Base-by-base conservation (phyloP, 2,113 vertebrate species). In the Caranx melampygus region DNA sequence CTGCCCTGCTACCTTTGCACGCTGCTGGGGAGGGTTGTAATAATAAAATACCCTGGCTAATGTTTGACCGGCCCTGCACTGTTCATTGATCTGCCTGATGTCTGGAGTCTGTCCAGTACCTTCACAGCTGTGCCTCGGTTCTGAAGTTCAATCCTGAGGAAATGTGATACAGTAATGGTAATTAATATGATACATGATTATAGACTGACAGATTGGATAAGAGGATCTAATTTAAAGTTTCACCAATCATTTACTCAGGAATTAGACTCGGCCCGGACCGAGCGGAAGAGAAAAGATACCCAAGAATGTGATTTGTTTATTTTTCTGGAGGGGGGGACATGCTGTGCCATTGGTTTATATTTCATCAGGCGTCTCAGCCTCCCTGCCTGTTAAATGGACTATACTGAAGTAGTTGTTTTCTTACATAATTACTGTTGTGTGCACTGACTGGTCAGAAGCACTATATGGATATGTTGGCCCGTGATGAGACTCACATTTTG, bases 31-130 rank as follows among this genome's bases (percentile, higher is more conserved):
- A 68, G 68, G 75, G 81, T 42, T 73, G 68, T 57, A 71, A 72
- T 69, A 78, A 68, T 71, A 64, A 88, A 86, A 86, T 87, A 82
- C 76, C 66, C 52, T 11, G 72, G 85, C 76, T 91, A 88, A 91
- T 90, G 86, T 89, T 91, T 90, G 78, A 88, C 89, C 57, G 60
- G 59, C 42, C 69, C 33, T 65, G 69, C 9, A 26, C 34, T 11
- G 37, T 2, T 72, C 62, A 64, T 87, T 82, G 68, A 89, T 92
- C 80, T 26, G 57, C 65, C 72, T 64, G 42, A 71, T 54, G 82
- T n/a, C 78, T 58, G 64, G 18, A 62, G 49, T n/a, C 62, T 68
- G 60, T 64, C 34, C 34, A 57, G n/a, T 72, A 60, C 35, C 68
- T 62, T 31, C 62, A 14, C 47, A 45, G 52, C 59, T 20, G 15